Evolutionary conservation across 1,140 invertebrate species (phyloP), one percentile per base, ranked within the genome.

Genomic region (Galleria mellonella): DNA sequence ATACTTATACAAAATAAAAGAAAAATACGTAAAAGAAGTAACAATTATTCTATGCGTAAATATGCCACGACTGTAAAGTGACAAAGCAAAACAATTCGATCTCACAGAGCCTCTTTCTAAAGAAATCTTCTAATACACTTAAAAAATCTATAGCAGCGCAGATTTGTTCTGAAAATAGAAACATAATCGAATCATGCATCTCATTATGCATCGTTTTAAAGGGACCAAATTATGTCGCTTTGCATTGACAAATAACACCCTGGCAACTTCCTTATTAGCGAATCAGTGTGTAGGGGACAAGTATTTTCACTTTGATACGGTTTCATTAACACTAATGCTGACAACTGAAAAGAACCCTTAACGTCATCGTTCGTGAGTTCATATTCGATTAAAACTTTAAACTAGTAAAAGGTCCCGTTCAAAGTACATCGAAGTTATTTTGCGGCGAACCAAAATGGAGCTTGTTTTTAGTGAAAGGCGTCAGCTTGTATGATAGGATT

Each of bases 401-500:
- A 41, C 30, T 41, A 27, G 30, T 43, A 37, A 28, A 47, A 64
- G 49, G 51, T 44, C 53, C 27, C 43, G 17, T 56, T 51, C 39
- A 38, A 55, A 67, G 55, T 58, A 55, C 40, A 50, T 46, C 32
- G 43, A 55, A 52, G 52, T 53, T 56, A 51, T 65, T 62, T 69
- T 81, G 82, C 62, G 82, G 82, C 74, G 68, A 58, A 72, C 78
- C 78, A 65, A 82, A 81, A 77, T 74, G 68, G 52, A 69, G 69
- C 62, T 65, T 77, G 78, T 78, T 82, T 78, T 69, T 62, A 71
- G 76, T 57, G 66, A 65, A 66, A 85, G 75, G 82, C 82, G 82
- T 85, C 82, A 81, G 78, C 70, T 74, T 83, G 82, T 74, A 60
- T 86, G 82, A 86, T 85, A 81, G 75, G 81, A 84, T 84, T 81